phyloP scores from a whole-genome alignment of 2,797 vertebrate genomes.

The Propithecus deckenii region DNA sequence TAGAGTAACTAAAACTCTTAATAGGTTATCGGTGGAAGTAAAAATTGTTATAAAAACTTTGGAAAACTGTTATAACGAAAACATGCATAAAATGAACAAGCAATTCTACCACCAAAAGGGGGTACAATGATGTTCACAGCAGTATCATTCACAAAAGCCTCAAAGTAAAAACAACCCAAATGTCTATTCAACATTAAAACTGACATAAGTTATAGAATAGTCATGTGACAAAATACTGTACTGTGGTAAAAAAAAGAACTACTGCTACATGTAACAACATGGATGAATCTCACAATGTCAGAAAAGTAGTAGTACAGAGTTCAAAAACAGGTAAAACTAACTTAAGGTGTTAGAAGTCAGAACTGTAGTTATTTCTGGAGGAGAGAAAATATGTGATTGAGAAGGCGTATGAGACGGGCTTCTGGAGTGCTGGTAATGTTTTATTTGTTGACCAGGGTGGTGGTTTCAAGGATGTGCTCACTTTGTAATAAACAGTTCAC shows the following conservation, averaged over 20 bases:
- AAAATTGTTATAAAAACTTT: neutral
- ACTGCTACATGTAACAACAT: neutral
- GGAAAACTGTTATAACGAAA: neutral
- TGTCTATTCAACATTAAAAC: neutral
- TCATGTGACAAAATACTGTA: neutral
- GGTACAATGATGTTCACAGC: neutral
- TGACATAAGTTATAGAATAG: neutral
- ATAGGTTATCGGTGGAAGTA: neutral
- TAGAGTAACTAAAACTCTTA: neutral
- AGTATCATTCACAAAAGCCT: neutral
- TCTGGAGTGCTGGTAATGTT: neutral
- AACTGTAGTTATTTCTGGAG: neutral
- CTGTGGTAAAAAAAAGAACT: neutral
- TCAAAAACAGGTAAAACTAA: constrained; percentile 29
- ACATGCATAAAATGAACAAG: neutral
- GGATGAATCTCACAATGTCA: neutral
- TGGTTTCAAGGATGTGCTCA: neutral
- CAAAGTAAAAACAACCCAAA: constrained; percentile 6
- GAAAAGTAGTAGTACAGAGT: neutral
- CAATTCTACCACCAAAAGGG: neutral
- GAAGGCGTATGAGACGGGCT: neutral
- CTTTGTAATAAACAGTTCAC: neutral
- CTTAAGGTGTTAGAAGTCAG: neutral
- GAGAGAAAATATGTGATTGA: neutral
- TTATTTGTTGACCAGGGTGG: neutral